These are phyloP conservation scores for Taurulus bubalis DNA, from an alignment of 2,113 vertebrate genomes.

Conservation along the genomic window DNA sequence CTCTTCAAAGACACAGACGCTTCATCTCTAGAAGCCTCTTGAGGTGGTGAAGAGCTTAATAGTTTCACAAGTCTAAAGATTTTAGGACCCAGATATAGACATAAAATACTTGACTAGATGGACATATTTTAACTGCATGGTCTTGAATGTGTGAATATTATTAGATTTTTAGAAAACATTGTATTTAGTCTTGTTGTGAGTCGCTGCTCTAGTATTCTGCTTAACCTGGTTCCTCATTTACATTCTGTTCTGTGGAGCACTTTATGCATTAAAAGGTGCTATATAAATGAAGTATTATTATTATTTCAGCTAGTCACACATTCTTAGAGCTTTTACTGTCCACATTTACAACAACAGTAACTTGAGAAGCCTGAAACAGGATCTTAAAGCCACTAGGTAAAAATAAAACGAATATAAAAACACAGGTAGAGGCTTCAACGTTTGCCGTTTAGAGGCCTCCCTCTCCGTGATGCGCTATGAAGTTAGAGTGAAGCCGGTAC, in stretches of 20 bases:
- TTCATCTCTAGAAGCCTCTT: neutral
- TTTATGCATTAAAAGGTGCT: neutral
- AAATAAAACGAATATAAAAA: neutral
- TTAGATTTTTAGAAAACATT: neutral
- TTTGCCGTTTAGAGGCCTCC: neutral
- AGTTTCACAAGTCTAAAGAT: neutral
- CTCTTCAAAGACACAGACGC: neutral
- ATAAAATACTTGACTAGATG: neutral
- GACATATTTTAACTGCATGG: neutral
- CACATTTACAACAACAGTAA: neutral
- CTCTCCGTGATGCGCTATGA: neutral
- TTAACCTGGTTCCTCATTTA: neutral
- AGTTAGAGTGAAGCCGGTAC: constrained; percentile 72
- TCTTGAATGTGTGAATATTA: neutral
- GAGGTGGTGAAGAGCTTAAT: neutral
- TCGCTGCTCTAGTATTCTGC: neutral
- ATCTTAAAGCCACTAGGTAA: neutral
- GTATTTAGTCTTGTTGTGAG: neutral
- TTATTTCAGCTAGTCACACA: neutral
- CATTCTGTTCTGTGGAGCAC: neutral
- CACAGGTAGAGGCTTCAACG: neutral
- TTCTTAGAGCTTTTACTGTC: neutral
- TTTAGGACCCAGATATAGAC: neutral
- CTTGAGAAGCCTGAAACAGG: neutral
- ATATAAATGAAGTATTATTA: neutral